Evolutionary conservation across 1,140 invertebrate genomes (phyloP).

Genomic region (Zaprionus davidi): DNA sequence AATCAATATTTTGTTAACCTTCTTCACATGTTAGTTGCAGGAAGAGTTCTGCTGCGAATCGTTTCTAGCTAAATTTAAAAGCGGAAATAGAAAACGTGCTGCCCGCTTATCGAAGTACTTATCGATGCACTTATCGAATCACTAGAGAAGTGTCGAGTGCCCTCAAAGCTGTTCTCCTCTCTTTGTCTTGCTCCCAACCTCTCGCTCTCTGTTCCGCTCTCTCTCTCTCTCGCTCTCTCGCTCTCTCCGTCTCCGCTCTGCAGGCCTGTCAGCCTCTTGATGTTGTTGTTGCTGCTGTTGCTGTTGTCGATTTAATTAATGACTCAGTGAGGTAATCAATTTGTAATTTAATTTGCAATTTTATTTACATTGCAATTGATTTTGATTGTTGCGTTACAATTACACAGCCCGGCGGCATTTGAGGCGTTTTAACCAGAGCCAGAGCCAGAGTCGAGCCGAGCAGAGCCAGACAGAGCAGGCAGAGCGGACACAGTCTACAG

Average conservation of each 20-base stretch:
- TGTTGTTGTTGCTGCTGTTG: constrained; percentile 17
- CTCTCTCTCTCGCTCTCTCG: background rate
- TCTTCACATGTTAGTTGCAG: background rate
- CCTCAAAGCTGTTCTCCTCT: background rate
- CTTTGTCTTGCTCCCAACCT: background rate
- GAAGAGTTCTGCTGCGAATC: no score
- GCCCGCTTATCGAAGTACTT: background rate
- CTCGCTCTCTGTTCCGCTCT: background rate
- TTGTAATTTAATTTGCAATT: constrained; percentile 82
- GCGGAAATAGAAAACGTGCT: constrained; percentile 6
- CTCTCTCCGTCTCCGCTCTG: background rate
- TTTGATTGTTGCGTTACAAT: constrained; percentile 82
- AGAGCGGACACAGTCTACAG: background rate
- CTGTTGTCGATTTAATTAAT: constrained; percentile 67
- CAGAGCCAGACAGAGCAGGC: background rate
- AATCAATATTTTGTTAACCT: background rate
- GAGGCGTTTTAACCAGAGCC: constrained; percentile 45
- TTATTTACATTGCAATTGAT: constrained; percentile 81
- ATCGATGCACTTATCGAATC: constrained; percentile 2
- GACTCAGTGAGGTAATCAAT: constrained; percentile 82
- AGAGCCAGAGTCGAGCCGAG: constrained; percentile 2
- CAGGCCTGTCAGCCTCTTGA: background rate
- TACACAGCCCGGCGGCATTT: constrained; percentile 62
- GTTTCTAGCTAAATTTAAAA: background rate
- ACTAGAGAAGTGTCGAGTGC: background rate